Evolutionary conservation across 1,140 invertebrate genomes (phyloP), one percentile per base, ranked within the genome.

Genomic region (Aricia agestis): DNA sequence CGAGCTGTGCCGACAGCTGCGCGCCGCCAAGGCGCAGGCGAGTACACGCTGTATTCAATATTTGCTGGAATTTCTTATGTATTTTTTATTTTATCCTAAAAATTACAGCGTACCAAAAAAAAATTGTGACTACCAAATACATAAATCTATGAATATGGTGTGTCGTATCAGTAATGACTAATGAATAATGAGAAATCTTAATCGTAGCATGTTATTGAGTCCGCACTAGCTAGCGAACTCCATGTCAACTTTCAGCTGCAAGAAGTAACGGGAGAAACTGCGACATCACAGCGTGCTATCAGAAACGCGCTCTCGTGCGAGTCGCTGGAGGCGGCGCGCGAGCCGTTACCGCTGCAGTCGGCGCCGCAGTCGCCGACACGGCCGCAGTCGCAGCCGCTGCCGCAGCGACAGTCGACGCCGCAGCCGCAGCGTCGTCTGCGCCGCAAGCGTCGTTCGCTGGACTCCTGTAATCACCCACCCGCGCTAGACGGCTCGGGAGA

Each of bases 21-120:
- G 80, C n/a, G 79, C 82, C 72, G 85, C 88, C n/a, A 90, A 88
- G 72, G 78, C 78, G 32, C 84, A 88, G 84, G 88, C 88, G 32
- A 32, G 17, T 52, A 4, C 65, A 45, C 70, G 13, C 10, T 4
- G 11, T 52, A 13, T 13, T 52, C 10, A 52, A 52, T 11, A 13
- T 1, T 5, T 7, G 6, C 9, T 36, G 6, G 36, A 36, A n/a
- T n/a, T n/a, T n/a, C n/a, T n/a, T n/a, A n/a, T n/a, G n/a, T n/a
- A n/a, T n/a, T n/a, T n/a, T n/a, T n/a, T n/a, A n/a, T n/a, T n/a
- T n/a, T n/a, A n/a, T n/a, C n/a, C n/a, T n/a, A n/a, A n/a, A n/a
- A n/a, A n/a, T n/a, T n/a, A n/a, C n/a, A n/a, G n/a, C n/a, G n/a
- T n/a, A n/a, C n/a, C n/a, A n/a, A n/a, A n/a, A n/a, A n/a, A n/a